A percentile compares a stretch with the other conserved stretches of the same genome.
Evolutionary conservation across 2,797 vertebrate genomes (phyloP).

Genomic region (Alcedo atthis): DNA sequence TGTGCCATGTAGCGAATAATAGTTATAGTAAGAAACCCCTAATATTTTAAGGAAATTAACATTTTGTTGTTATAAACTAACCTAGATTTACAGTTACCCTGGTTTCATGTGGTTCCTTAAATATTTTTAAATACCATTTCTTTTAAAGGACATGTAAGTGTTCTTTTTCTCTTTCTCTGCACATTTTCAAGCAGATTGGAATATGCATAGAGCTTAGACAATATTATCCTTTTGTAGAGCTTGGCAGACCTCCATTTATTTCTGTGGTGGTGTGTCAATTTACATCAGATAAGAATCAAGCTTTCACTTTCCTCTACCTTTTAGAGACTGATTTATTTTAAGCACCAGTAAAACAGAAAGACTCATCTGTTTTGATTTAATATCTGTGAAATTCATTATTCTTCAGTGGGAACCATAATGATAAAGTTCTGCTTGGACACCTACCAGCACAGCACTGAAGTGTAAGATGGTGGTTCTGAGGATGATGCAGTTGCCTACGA

Average conservation of each 20-base stretch:
- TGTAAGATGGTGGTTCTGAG: neutral
- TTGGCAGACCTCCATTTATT: slow-evolving; percentile 43
- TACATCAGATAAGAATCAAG: slow-evolving; percentile 27
- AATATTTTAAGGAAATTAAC: slow-evolving; percentile 46
- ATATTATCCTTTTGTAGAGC: slow-evolving; percentile 17
- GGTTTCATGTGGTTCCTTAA: slow-evolving; percentile 22
- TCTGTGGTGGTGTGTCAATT: neutral
- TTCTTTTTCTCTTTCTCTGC: slow-evolving; percentile 2
- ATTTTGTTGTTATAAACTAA: slow-evolving; percentile 36
- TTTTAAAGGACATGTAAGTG: neutral
- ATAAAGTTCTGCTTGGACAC: neutral
- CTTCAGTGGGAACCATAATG: neutral
- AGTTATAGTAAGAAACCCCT: slow-evolving; percentile 8
- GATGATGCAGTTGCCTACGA: fast-evolving
- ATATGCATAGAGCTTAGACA: neutral
- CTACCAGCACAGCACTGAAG: neutral
- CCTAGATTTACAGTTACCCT: slow-evolving; percentile 22
- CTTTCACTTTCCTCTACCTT: slow-evolving; percentile 34
- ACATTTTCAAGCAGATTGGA: neutral
- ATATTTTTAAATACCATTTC: slow-evolving; percentile 25
- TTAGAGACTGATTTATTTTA: slow-evolving; percentile 40
- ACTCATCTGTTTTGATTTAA: neutral
- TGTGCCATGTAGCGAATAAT: slow-evolving; percentile 1
- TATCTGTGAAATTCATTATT: slow-evolving; percentile 27
- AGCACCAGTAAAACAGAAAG: slow-evolving; percentile 13